Evolutionary conservation across 2,797 vertebrate species (phyloP).

Genomic region (Eidolon dupreanum): DNA sequence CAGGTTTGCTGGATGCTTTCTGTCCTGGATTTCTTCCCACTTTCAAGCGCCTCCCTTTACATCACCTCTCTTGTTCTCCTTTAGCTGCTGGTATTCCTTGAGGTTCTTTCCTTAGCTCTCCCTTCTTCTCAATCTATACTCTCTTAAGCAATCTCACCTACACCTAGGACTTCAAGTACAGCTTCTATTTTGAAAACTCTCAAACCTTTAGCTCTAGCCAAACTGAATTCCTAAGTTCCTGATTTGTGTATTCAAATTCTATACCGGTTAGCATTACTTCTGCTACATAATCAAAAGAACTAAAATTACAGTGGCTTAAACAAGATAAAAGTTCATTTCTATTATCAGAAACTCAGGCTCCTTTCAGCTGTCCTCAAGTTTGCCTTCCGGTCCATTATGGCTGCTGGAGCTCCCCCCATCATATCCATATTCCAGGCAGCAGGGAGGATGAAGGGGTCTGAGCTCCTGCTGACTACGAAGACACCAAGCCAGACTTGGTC

Average conservation of each 20-base stretch:
- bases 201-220: not conserved
- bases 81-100: not conserved
- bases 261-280: not conserved
- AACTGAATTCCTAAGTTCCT: not conserved
- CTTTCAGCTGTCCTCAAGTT: not conserved
- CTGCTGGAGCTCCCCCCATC: not conserved
- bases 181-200: not conserved
- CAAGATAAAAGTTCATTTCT: not conserved
- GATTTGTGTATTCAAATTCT: conserved; percentile 12
- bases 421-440: not conserved
- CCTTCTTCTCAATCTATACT: not conserved
- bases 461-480: not conserved
- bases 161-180: not conserved
- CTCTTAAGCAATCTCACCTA: not conserved
- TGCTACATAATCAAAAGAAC: not conserved
- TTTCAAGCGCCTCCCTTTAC: too few species aligned
- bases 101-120: not conserved
- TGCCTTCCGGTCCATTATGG: not conserved
- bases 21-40: not conserved
- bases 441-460: not conserved
- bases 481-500: not conserved
- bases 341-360: not conserved
- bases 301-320: conserved; percentile 5
- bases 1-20: not conserved
- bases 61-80: not conserved